Conservation (phyloP, 2,888 invertebrate species). For the Lasioglossum calceatum region DNA sequence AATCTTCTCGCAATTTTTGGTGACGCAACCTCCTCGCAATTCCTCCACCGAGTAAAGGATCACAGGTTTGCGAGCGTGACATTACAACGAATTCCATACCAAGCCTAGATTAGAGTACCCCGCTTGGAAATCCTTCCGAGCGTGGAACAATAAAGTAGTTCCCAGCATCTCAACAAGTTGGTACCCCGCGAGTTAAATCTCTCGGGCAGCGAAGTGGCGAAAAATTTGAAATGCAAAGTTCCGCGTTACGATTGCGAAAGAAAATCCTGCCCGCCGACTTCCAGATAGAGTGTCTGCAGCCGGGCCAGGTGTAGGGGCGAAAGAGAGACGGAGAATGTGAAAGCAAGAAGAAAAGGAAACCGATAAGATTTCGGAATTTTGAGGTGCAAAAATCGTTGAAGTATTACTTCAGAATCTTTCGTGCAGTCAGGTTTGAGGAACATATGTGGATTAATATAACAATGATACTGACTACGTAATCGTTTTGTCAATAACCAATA, state of each 20-base stretch:
- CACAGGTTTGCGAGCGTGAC: background rate
- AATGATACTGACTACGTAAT: too few species aligned
- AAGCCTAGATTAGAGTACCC: slow-evolving; percentile 12
- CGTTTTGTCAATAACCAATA: too few species aligned
- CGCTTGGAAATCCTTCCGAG: slow-evolving; percentile 5
- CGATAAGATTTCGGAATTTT: background rate
- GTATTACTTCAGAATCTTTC: too few species aligned
- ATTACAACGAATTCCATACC: slow-evolving; percentile 7
- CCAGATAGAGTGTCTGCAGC: background rate
- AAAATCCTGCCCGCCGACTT: background rate
- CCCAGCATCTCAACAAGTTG: slow-evolving; percentile 17
- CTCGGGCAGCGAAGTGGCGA: slow-evolving; percentile 4
- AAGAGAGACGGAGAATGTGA: background rate
- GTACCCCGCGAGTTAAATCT: slow-evolving; percentile 17
- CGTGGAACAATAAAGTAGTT: slow-evolving; percentile 22
- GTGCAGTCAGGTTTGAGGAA: too few species aligned
- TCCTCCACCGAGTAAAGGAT: background rate
- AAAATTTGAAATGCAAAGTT: slow-evolving; percentile 31
- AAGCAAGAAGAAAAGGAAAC: background rate
- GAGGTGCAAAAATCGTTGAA: too few species aligned
- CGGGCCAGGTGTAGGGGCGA: background rate
- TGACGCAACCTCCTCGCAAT: background rate
- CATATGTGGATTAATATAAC: too few species aligned
- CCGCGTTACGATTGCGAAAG: slow-evolving; percentile 21
- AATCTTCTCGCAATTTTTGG: background rate